Evolutionary conservation across 2,113 vertebrate genomes (phyloP), one percentile per base, ranked within the genome.

Genomic region (Drymodes brunneopygia): DNA sequence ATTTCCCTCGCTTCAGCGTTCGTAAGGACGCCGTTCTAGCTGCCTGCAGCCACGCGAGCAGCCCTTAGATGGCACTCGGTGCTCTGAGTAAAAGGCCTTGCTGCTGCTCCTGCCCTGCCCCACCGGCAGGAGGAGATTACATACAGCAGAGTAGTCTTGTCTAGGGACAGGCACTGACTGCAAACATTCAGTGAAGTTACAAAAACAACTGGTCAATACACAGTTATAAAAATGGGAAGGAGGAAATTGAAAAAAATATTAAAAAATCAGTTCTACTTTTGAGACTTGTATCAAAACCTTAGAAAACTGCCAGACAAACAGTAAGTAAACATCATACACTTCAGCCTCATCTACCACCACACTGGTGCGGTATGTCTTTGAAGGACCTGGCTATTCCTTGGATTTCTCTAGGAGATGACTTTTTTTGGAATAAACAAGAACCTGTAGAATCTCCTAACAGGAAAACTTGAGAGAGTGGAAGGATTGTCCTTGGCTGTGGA

Each of bases 61-160:
- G 90, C 88, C 97, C 48, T 77, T 97, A 97, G 97, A 42, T 97
- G 98, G 97, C 91, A 93, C 60, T 95, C 75, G 62, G 28, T 92
- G 96, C 83, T 81, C 83, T 77, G 62, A 84, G 48, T 16, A 33
- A 88, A 60, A 75, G 70, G 85, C 85, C 94, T 56, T 73, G 81
- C 71, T 93, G 88, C 73, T 60, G 27, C 47, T 51, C 61, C 73
- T 44, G 75, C 48, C 82, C 73, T n/a, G 42, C 19, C 0, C 6
- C 10, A 29, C 4, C 7, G 58, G 74, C 88, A 72, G 69, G 91
- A 88, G 88, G 23, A 45, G 42, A 20, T 40, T 35, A 42, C 77
- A 9, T 16, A 77, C 78, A 94, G 86, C 87, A 88, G 73, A 70
- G 62, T 44, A 62, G 53, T 75, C 45, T 73, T 10, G 47, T 1